A percentile compares a stretch with the other conserved stretches of the same genome.
Conservation (phyloP, 2,113 vertebrate genomes). For the Malaclemys terrapin region DNA sequence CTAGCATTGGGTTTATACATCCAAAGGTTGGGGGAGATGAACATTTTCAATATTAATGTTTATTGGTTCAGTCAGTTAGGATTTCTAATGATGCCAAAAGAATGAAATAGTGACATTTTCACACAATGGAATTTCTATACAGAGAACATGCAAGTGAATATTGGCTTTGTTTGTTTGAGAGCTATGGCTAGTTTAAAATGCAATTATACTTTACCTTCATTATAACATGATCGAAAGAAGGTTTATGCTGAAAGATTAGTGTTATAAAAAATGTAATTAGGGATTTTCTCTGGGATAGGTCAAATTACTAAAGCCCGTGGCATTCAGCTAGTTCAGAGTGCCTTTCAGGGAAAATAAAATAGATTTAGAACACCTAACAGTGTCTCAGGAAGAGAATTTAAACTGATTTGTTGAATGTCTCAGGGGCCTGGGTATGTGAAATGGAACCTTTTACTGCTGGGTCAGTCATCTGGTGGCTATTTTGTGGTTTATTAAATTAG, state of each 20-base stretch:
- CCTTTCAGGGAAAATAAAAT: background rate
- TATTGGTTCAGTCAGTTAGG: slow-evolving; percentile 21
- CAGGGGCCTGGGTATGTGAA: slow-evolving; percentile 16
- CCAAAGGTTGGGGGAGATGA: background rate
- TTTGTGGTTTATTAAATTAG: background rate
- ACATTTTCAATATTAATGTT: slow-evolving; percentile 23
- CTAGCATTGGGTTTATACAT: background rate
- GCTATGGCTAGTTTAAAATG: slow-evolving; percentile 28
- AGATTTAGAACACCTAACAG: slow-evolving; percentile 18
- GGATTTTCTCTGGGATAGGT: slow-evolving; percentile 39
- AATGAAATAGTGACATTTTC: slow-evolving; percentile 7
- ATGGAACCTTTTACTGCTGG: slow-evolving; percentile 1
- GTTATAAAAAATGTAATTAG: slow-evolving; percentile 54
- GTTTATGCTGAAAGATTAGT: slow-evolving; percentile 49
- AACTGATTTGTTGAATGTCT: slow-evolving; percentile 26
- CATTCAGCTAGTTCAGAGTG: slow-evolving; percentile 27
- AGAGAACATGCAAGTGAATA: slow-evolving; percentile 32
- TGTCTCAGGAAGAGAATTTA: slow-evolving; percentile 37
- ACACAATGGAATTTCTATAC: slow-evolving; percentile 26
- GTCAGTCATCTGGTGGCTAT: background rate
- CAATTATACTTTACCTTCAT: slow-evolving; percentile 34
- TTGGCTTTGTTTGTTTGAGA: slow-evolving; percentile 42
- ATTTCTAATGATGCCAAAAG: background rate
- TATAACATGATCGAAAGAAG: slow-evolving; percentile 54
- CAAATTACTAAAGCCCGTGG: slow-evolving; percentile 29